Percentiles rank a stretch among this genome's conserved stretches.
These are phyloP conservation scores for Epizoanthus fatuus DNA, from an alignment of 92 coral and sea anemone genomes.

Conservation along the genomic window DNA sequence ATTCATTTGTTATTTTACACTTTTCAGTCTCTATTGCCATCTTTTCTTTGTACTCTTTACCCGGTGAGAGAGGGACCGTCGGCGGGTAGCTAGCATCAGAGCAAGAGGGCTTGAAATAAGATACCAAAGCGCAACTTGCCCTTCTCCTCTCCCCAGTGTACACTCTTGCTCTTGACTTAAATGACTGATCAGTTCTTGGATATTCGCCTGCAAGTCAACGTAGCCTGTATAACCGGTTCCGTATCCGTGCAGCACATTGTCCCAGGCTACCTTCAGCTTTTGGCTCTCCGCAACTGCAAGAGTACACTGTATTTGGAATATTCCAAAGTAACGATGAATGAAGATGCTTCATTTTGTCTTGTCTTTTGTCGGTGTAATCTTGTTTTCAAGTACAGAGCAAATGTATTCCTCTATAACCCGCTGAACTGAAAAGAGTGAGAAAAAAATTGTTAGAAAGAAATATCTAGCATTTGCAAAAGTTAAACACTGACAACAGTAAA, in stretches of 20 bases:
- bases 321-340: no score
- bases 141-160: not conserved
- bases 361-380: constrained; percentile 13
- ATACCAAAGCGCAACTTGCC: no score
- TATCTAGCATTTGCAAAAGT: no score
- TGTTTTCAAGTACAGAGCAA: constrained; percentile 78
- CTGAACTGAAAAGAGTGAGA: constrained; percentile 78
- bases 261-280: not conserved
- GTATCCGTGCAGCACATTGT: not conserved
- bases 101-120: no score
- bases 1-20: no score
- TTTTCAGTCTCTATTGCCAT: no score
- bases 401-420: constrained; percentile 93
- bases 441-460: not conserved
- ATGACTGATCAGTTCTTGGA: not conserved
- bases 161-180: not conserved
- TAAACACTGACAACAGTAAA: not conserved
- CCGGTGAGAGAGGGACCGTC: no score
- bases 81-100: no score
- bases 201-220: not conserved
- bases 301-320: not conserved
- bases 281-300: not conserved
- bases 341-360: constrained; percentile 3
- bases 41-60: no score
- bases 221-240: not conserved